Evolutionary conservation across 2,888 invertebrate species (phyloP).

Genomic region (Pasiphila rectangulata): DNA sequence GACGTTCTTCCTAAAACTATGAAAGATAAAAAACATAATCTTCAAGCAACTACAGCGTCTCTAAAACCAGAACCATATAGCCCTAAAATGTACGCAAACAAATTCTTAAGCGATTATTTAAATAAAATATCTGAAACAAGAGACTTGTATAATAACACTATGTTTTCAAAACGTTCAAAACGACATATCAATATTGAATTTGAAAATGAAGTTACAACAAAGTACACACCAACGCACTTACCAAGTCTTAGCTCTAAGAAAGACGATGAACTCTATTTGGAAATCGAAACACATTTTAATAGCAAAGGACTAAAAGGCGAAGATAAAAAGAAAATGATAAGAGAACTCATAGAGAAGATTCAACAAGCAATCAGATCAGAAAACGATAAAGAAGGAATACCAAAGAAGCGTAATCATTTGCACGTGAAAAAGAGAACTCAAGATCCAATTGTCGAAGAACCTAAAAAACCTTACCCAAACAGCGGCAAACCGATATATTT

Average conservation of each 20-base stretch:
- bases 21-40: slow-evolving; percentile 3
- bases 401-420: slow-evolving; percentile 37
- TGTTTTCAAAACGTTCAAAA: slow-evolving; percentile 47
- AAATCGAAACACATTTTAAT: slow-evolving; percentile 73
- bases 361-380: slow-evolving; percentile 60
- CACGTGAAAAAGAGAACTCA: slow-evolving; percentile 60
- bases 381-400: slow-evolving; percentile 32
- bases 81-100: slow-evolving; percentile 39
- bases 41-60: background rate
- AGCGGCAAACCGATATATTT: slow-evolving; percentile 28
- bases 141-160: slow-evolving; percentile 23
- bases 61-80: slow-evolving; percentile 8
- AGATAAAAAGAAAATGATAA: slow-evolving; percentile 61
- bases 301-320: slow-evolving; percentile 62
- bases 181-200: slow-evolving; percentile 56
- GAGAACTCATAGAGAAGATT: slow-evolving; percentile 62
- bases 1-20: background rate
- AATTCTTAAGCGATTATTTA: slow-evolving; percentile 45
- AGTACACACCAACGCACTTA: slow-evolving; percentile 23
- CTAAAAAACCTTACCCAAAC: background rate
- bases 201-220: slow-evolving; percentile 31
- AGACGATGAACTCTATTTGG: slow-evolving; percentile 64
- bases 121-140: slow-evolving; percentile 28
- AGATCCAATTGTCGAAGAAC: slow-evolving; percentile 45
- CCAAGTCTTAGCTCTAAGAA: slow-evolving; percentile 39